Evolutionary conservation across 2,113 vertebrate genomes (phyloP).

Genomic region (Morone saxatilis): DNA sequence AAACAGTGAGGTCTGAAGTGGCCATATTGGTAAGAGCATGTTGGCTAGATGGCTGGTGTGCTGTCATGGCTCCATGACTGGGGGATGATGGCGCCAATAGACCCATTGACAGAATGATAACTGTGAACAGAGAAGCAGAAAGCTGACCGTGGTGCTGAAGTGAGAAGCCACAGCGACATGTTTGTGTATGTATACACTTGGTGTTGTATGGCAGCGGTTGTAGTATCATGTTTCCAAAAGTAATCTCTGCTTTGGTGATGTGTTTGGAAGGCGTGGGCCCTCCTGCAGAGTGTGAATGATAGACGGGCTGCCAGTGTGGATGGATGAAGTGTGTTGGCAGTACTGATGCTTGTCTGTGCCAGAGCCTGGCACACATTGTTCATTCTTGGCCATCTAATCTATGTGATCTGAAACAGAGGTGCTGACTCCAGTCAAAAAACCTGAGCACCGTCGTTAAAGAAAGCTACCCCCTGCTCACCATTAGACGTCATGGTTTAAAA

Average conservation of each 20-base stretch:
- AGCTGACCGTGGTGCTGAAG: conserved; percentile 26
- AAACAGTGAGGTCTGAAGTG: conserved; percentile 60
- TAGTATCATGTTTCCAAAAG: conserved; percentile 57
- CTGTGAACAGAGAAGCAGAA: conserved; percentile 1
- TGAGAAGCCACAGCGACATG: neutral
- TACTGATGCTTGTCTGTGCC: conserved; percentile 57
- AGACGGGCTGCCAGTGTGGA: conserved; percentile 70
- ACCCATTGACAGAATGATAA: conserved; percentile 20
- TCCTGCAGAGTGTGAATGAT: conserved; percentile 63
- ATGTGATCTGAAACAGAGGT: conserved; percentile 72
- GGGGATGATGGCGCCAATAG: conserved; percentile 7
- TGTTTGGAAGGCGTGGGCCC: conserved; percentile 43
- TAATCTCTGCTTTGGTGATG: conserved; percentile 61
- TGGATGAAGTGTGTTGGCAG: conserved; percentile 72
- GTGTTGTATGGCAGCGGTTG: conserved; percentile 23
- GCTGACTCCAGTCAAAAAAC: conserved; percentile 72
- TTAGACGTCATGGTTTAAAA: conserved; percentile 72
- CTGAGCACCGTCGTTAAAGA: conserved; percentile 44
- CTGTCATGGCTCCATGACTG: conserved; percentile 28
- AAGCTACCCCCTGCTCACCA: conserved; percentile 58
- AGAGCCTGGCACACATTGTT: conserved; percentile 68
- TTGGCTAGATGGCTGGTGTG: conserved; percentile 31
- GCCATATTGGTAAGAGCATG: conserved; percentile 43
- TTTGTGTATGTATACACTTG: conserved; percentile 11
- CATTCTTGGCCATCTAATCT: conserved; percentile 67